A percentile compares a stretch with the other conserved stretches of the same genome.
Conservation (phyloP, 2,113 vertebrate genomes). For the Desmodus rotundus region DNA sequence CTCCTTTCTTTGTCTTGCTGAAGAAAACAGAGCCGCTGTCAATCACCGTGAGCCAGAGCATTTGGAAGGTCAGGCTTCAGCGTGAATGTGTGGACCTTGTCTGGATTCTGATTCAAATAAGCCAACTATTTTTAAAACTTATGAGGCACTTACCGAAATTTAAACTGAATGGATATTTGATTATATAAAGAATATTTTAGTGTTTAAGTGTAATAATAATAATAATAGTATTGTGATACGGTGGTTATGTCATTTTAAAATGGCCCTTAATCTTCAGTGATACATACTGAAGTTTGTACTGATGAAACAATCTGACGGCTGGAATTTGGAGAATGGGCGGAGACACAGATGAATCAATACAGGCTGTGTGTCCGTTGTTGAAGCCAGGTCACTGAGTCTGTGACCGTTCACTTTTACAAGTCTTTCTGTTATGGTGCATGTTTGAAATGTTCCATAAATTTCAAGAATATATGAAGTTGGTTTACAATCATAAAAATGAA, state of each 20-base stretch:
- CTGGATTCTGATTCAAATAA: conserved; percentile 4
- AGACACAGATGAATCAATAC: not conserved
- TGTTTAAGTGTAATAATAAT: not conserved
- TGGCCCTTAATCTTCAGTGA: conserved; percentile 11
- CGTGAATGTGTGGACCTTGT: not conserved
- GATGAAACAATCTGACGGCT: not conserved
- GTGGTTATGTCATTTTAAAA: not conserved
- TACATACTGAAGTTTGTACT: conserved; percentile 8
- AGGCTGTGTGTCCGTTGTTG: not conserved
- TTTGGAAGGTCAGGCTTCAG: not conserved
- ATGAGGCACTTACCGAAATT: not conserved
- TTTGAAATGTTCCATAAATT: conserved; percentile 32
- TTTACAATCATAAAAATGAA: conserved; percentile 30
- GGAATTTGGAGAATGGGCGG: not conserved
- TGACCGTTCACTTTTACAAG: not conserved
- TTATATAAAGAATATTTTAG: not conserved
- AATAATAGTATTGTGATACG: not conserved
- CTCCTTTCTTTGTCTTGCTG: conserved; percentile 9
- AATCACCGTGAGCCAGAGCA: not conserved
- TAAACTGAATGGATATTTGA: not conserved
- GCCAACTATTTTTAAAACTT: not conserved
- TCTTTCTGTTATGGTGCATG: not conserved
- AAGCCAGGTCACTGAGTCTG: not conserved
- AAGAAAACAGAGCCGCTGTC: conserved; percentile 3
- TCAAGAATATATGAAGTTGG: conserved; percentile 1